Evolutionary conservation across 1,140 invertebrate genomes (phyloP).

Genomic region (Drosophila sproati): DNA sequence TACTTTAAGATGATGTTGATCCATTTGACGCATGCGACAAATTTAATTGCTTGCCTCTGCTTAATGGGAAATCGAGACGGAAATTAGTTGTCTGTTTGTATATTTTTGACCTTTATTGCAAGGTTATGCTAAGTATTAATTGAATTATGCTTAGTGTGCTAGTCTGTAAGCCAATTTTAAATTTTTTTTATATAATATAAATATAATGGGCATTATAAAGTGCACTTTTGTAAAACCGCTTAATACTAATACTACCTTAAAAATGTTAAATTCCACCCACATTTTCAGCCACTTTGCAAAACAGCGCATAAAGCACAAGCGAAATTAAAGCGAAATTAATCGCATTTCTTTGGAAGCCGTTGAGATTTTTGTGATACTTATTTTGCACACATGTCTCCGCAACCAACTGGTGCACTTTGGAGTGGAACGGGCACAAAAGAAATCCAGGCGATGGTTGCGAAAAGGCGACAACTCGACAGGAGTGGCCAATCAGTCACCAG

Average conservation of each 20-base stretch:
- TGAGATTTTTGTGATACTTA: conserved; percentile 50
- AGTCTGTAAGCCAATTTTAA: too few relatives aligned
- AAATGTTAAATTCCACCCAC: too few relatives aligned
- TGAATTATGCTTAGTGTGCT: not conserved
- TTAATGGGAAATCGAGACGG: conserved; percentile 65
- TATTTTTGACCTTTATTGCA: conserved; percentile 55
- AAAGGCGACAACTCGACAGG: conserved; percentile 35
- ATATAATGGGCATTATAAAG: too few relatives aligned
- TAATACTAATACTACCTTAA: too few relatives aligned
- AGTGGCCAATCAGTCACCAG: conserved; percentile 69
- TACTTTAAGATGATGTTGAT: conserved; percentile 49
- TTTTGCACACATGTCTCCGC: conserved; percentile 1
- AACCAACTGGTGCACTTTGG: too few relatives aligned
- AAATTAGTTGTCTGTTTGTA: conserved; percentile 26
- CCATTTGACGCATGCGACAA: conserved; percentile 34
- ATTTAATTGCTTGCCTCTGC: conserved; percentile 39
- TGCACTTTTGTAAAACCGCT: too few relatives aligned
- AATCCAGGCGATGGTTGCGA: conserved; percentile 35
- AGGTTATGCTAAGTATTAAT: conserved; percentile 51
- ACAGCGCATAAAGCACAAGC: not conserved
- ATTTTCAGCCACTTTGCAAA: not conserved
- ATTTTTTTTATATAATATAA: too few relatives aligned
- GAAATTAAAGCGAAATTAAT: conserved; percentile 38
- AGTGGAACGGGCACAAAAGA: conserved; percentile 11
- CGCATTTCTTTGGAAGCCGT: conserved; percentile 38